phyloP scores from a whole-genome alignment of 2,797 vertebrate genomes.

The Lagocephalus sceleratus region DNA sequence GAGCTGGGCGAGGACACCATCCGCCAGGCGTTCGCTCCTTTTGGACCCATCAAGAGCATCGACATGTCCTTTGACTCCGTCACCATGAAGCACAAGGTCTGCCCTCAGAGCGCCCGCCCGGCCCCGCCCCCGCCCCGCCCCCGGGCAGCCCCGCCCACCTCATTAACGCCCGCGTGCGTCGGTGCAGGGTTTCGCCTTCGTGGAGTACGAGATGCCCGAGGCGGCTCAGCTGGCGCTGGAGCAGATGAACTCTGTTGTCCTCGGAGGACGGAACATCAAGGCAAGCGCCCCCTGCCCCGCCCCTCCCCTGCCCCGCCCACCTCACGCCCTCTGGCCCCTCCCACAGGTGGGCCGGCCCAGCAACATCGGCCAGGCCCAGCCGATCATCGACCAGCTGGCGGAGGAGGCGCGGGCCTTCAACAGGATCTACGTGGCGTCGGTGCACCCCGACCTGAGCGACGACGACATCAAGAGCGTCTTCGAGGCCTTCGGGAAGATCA shows the following conservation, averaged over 20 bases:
- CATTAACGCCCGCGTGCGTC: not conserved
- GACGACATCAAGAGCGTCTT: conserved; percentile 95
- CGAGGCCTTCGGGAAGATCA: conserved; percentile 94
- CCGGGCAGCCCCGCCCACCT: too few relatives aligned
- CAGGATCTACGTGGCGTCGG: conserved; percentile 91
- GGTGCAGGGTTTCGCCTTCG: conserved; percentile 90
- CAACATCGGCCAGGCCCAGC: conserved; percentile 93
- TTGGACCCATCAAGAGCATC: conserved; percentile 96
- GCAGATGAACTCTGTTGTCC: conserved; percentile 93
- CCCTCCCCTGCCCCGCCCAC: too few relatives aligned
- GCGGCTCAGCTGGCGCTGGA: conserved; percentile 91
- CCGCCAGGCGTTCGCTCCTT: conserved; percentile 91
- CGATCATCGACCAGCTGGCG: conserved; percentile 93
- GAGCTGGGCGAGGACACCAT: conserved; percentile 95
- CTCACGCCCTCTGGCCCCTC: not conserved
- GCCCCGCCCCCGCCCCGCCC: too few relatives aligned
- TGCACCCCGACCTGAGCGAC: conserved; percentile 90
- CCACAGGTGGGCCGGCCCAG: conserved; percentile 88
- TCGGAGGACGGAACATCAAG: conserved; percentile 93
- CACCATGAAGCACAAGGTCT: conserved; percentile 97
- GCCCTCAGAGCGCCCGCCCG: not conserved
- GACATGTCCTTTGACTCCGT: conserved; percentile 97
- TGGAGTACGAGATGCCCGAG: conserved; percentile 91
- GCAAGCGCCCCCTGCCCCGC: not conserved
- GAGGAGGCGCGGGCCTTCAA: conserved; percentile 93